These are phyloP conservation scores for Protonibea diacanthus DNA, from an alignment of 2,797 vertebrate genomes.

Conservation along the genomic window DNA sequence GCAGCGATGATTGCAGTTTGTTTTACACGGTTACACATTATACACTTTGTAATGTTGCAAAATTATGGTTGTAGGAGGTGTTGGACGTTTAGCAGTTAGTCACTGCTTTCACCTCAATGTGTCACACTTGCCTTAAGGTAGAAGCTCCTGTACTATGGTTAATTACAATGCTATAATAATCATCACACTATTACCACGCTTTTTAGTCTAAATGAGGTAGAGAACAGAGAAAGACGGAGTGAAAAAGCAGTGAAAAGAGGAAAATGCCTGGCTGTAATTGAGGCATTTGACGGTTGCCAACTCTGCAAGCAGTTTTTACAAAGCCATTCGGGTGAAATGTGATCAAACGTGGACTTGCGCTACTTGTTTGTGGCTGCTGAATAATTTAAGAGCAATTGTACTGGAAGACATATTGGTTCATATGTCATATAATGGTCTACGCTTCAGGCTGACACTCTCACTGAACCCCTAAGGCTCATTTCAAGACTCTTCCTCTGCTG, in stretches of 20 bases:
- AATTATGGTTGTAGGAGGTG: neutral
- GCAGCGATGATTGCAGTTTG: neutral
- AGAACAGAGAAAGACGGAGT: neutral
- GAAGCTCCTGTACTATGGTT: neutral
- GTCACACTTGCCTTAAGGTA: neutral
- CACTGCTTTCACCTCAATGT: neutral
- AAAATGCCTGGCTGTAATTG: slow-evolving; percentile 74
- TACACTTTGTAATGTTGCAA: neutral
- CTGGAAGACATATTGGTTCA: slow-evolving; percentile 65
- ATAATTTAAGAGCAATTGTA: slow-evolving; percentile 81
- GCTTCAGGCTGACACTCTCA: slow-evolving; percentile 43
- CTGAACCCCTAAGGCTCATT: slow-evolving; percentile 50
- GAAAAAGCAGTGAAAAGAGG: neutral
- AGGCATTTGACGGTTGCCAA: slow-evolving; percentile 77
- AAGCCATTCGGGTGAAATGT: slow-evolving; percentile 75
- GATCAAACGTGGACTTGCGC: slow-evolving; percentile 56
- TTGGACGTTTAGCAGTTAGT: neutral
- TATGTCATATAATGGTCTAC: slow-evolving; percentile 56
- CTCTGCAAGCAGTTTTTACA: slow-evolving; percentile 70
- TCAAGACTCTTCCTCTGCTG: slow-evolving; percentile 29
- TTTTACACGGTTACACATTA: neutral
- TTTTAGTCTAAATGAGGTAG: neutral
- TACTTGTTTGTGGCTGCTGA: slow-evolving; percentile 75
- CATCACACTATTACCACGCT: neutral
- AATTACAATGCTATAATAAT: neutral